Percentiles rank a stretch among this genome's conserved stretches.
phyloP scores from a whole-genome alignment of 64 coral and sea anemone species.

The Montipora efflorescens region DNA sequence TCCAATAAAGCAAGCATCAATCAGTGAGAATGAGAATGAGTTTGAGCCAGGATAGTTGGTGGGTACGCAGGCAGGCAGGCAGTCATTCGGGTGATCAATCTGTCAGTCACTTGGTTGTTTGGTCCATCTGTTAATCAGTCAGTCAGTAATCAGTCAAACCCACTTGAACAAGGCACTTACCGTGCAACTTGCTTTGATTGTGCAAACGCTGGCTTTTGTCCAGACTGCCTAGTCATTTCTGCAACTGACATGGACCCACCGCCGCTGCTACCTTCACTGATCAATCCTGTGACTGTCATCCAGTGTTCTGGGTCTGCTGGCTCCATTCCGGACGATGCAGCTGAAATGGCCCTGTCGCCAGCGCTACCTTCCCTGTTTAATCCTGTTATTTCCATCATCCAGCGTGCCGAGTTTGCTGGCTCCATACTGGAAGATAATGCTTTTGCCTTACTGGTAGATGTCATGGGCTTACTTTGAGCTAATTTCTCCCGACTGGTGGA shows the following conservation, averaged over 20 bases:
- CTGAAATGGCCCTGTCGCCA: not conserved
- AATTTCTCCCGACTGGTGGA: not conserved
- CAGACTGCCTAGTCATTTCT: constrained; percentile 4
- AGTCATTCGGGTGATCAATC: not conserved
- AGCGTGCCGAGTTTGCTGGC: not conserved
- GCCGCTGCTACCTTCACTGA: not conserved
- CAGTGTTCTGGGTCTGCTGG: not conserved
- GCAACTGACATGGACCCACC: not conserved
- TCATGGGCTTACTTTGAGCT: constrained; percentile 6
- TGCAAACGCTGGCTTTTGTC: not conserved
- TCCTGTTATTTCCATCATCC: too few relatives aligned
- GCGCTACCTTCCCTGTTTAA: not conserved
- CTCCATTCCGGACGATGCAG: not conserved
- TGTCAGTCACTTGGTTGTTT: not conserved
- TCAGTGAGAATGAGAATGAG: too few relatives aligned
- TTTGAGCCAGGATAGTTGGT: too few relatives aligned
- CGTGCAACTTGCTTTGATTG: not conserved
- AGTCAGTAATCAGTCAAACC: not conserved
- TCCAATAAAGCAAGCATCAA: too few relatives aligned
- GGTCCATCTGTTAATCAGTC: not conserved
- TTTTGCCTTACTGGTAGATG: constrained; percentile 16
- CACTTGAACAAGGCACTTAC: not conserved
- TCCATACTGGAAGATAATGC: not conserved
- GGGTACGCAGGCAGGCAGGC: not conserved
- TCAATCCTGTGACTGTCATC: not conserved